Base-by-base conservation (phyloP, 1,140 invertebrate species). In the Drosophila sturtevanti region DNA sequence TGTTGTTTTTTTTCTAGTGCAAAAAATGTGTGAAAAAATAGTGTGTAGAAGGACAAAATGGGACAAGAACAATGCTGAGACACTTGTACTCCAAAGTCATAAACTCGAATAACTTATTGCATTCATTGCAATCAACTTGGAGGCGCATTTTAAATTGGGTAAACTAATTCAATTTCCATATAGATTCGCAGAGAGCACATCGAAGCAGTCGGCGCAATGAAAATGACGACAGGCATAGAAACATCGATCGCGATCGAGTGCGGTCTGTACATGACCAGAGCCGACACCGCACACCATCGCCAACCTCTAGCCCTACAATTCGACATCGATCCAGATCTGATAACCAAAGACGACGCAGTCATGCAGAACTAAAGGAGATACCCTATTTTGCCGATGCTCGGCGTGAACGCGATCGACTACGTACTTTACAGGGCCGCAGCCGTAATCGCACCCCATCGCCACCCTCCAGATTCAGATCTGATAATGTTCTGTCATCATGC, bases 1-100 rank as follows among this genome's bases (percentile, higher is more conserved):
- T 85, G 68, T 87, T 87, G 69, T 87, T 87, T 85, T 85, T 85
- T 71, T 85, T 84, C 35, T 84, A 84, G 81, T 84, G 81, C 18
- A 65, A 65, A 64, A 68, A 37, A 31, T 44, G 48, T 76, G 77
- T 77, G 72, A 77, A 81, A 68, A 54, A 67, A 60, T 12, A 48
- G 7, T 59, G 24, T 63, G 35, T n/a, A 66, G 41, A 37, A 60
- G 60, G 37, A 60, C 44, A 62, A 64, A 55, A 67, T 58, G 68
- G 22, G 7, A 52, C n/a, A 61, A 54, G 63, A 58, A 78, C 41
- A 35, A 11, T 38, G 12, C 27, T 14, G 11, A 41, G 41, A 21
- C 34, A 10, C 22, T 38, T 24, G 34, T 21, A 6, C 60, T 24
- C 41, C 14, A n/a, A 14, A 41, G 27, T 6, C 14, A 16, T 5